Evolutionary conservation across 2,888 invertebrate genomes (phyloP).

Genomic region (Bimastos eiseni): DNA sequence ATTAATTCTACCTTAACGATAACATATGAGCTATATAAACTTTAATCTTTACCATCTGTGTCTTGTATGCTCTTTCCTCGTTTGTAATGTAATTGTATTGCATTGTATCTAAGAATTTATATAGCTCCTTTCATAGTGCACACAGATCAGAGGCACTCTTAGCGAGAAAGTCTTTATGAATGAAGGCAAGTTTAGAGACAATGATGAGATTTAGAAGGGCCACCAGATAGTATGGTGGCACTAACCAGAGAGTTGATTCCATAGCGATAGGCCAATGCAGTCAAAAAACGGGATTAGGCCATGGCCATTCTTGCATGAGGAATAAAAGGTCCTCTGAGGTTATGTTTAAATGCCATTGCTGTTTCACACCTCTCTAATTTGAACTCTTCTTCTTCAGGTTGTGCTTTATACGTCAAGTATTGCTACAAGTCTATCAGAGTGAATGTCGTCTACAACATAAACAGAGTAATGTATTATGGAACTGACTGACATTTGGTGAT

Average conservation of each 20-base stretch:
- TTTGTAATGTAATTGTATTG: too few species aligned
- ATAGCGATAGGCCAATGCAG: too few species aligned
- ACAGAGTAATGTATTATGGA: background rate
- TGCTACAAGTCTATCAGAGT: background rate
- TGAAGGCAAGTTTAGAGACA: too few species aligned
- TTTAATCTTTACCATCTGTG: background rate
- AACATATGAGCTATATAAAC: background rate
- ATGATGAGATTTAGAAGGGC: too few species aligned
- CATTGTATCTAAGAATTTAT: too few species aligned
- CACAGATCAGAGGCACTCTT: too few species aligned
- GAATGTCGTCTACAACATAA: background rate
- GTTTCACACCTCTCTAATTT: background rate
- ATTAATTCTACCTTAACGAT: background rate
- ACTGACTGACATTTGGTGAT: background rate
- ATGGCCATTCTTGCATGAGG: too few species aligned
- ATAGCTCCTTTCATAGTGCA: too few species aligned
- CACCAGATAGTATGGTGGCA: too few species aligned
- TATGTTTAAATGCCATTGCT: background rate
- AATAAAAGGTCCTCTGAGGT: background rate
- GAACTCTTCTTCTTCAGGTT: background rate
- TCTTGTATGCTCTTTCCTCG: background rate
- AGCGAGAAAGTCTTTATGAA: too few species aligned
- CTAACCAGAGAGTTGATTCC: too few species aligned
- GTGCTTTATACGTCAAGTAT: background rate
- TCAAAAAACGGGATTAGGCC: too few species aligned